phyloP scores from a whole-genome alignment of 2,888 invertebrate species.

The Trichogramma evanescens region DNA sequence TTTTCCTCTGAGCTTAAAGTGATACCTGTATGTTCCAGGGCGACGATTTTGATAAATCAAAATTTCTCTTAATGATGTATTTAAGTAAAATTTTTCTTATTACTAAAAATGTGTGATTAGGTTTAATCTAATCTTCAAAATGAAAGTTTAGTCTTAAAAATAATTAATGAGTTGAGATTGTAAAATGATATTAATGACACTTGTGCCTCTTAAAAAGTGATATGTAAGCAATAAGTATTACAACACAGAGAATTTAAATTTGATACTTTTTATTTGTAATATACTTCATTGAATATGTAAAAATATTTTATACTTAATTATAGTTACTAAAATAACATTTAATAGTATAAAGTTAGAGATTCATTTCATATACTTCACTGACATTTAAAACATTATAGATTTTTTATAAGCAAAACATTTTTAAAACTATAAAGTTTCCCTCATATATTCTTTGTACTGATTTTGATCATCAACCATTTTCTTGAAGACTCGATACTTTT shows the following conservation, averaged over 20 bases:
- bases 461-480: constrained; percentile 75
- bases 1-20: no score
- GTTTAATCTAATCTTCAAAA: no score
- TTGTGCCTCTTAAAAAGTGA: constrained; percentile 18
- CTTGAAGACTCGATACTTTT: constrained; percentile 77
- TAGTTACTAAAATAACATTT: constrained; percentile 20
- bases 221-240: constrained; percentile 18
- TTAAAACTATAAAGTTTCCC: constrained; percentile 1
- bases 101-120: no score
- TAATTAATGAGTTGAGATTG: constrained; percentile 10
- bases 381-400: background rate
- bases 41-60: no score
- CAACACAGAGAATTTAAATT: constrained; percentile 10
- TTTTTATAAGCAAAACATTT: background rate
- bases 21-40: no score
- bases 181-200: constrained; percentile 9
- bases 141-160: no score
- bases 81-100: no score
- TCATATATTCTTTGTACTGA: constrained; percentile 23
- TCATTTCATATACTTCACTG: constrained; percentile 3
- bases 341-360: constrained; percentile 5
- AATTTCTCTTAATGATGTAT: no score
- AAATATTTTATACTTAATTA: constrained; percentile 17
- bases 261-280: constrained; percentile 18
- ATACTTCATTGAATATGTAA: constrained; percentile 6